phyloP scores from a whole-genome alignment of 2,113 vertebrate species.

The Cyrtonyx montezumae region DNA sequence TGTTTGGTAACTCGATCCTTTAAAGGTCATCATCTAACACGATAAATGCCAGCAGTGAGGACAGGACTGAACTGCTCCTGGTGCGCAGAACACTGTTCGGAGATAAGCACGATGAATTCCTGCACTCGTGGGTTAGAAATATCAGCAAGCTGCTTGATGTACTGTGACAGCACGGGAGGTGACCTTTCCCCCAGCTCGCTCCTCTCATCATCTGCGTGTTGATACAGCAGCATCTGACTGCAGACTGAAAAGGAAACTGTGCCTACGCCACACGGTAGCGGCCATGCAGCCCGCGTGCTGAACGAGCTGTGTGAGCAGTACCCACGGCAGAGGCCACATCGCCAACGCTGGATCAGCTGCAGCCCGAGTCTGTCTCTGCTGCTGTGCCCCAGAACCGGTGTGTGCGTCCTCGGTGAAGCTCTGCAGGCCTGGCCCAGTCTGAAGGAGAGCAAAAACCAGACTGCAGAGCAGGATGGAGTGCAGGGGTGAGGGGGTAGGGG shows the following conservation, averaged over 20 bases:
- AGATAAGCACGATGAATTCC: neutral
- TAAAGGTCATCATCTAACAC: constrained; percentile 36
- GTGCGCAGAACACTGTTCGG: rapidly evolving
- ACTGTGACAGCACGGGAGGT: constrained; percentile 21
- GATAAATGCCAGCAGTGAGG: neutral
- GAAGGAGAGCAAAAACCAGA: neutral
- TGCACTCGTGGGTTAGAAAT: neutral
- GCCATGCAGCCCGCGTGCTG: neutral
- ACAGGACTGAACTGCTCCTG: neutral
- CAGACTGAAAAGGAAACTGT: neutral
- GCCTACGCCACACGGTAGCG: rapidly evolving
- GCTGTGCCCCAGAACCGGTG: neutral
- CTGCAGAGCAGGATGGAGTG: rapidly evolving
- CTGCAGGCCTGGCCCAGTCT: neutral
- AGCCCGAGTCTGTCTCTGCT: rapidly evolving
- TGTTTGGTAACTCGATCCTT: neutral
- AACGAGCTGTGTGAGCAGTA: neutral
- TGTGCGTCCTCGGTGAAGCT: rapidly evolving
- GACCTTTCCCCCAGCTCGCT: constrained; percentile 27
- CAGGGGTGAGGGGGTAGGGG: neutral
- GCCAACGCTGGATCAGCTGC: neutral
- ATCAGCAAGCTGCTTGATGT: constrained; percentile 6
- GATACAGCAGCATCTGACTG: neutral
- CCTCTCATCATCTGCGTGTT: neutral
- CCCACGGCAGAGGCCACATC: rapidly evolving